Evolutionary conservation across 2,888 invertebrate genomes (phyloP).

Genomic region (Masnerella sp.): DNA sequence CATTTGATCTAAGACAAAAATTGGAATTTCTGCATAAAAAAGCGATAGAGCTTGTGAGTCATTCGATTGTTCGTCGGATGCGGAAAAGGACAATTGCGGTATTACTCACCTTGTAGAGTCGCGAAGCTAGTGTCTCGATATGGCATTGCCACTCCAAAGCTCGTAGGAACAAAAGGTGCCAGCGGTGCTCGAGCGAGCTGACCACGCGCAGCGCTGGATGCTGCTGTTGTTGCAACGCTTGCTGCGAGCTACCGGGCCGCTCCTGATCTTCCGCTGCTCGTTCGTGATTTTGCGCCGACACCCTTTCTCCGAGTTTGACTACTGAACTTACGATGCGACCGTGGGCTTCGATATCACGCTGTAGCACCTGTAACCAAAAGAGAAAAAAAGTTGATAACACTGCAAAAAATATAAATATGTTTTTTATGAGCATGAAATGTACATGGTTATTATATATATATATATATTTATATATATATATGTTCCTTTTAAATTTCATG

Average conservation of each 20-base stretch:
- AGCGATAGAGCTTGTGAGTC: too few species aligned
- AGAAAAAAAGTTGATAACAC: too few species aligned
- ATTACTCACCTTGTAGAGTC: constrained; percentile 81
- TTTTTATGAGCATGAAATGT: too few species aligned
- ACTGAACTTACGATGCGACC: constrained; percentile 89
- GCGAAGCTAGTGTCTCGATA: constrained; percentile 88
- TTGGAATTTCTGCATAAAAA: too few species aligned
- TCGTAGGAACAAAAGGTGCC: constrained; percentile 92
- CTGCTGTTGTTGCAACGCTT: constrained; percentile 66
- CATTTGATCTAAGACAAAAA: too few species aligned
- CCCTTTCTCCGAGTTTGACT: constrained; percentile 86
- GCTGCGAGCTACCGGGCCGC: constrained; percentile 64
- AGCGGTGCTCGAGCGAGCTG: constrained; percentile 88
- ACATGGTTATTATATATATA: too few species aligned
- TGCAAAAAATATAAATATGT: too few species aligned
- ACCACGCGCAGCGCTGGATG: constrained; percentile 80
- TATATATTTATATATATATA: too few species aligned
- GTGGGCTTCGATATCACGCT: constrained; percentile 95
- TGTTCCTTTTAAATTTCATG: too few species aligned
- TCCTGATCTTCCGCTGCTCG: constrained; percentile 70
- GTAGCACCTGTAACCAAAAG: constrained; percentile 85
- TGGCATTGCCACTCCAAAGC: constrained; percentile 96
- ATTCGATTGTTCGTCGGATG: too few species aligned
- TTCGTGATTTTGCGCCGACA: constrained; percentile 68
- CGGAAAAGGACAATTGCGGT: constrained; percentile 32